Evolutionary conservation across 2,113 vertebrate species (phyloP).

Genomic region (Callaeas wilsoni): DNA sequence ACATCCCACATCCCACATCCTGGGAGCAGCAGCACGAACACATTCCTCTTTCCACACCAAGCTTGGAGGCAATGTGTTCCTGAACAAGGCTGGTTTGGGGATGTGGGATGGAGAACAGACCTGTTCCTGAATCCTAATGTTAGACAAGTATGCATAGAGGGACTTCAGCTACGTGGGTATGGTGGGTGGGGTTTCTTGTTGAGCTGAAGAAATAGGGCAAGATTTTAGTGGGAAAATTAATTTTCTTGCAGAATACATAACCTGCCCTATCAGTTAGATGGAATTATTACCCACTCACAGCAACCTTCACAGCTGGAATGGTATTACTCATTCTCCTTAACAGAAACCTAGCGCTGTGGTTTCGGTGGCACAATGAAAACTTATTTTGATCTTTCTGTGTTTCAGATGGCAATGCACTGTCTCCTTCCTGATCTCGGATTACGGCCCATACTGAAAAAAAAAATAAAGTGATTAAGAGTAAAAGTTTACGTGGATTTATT

Average conservation of each 20-base stretch:
- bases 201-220: background rate
- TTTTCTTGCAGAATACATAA: background rate
- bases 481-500: background rate
- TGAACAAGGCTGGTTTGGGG: background rate
- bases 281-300: background rate
- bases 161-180: background rate
- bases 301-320: background rate
- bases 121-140: background rate
- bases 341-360: constrained; percentile 21
- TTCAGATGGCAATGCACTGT: background rate
- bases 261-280: background rate
- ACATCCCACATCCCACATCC: background rate
- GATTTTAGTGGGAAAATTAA: background rate
- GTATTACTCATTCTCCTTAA: constrained; percentile 13
- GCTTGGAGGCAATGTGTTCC: background rate
- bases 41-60: background rate
- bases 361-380: background rate
- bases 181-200: background rate
- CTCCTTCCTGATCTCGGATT: background rate
- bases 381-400: background rate
- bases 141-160: background rate
- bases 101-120: background rate
- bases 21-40: background rate
- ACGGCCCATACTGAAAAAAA: background rate
- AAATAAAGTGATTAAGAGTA: background rate